Base-by-base conservation (phyloP, 2,113 vertebrate species). In the Cyprinodon variegatus region DNA sequence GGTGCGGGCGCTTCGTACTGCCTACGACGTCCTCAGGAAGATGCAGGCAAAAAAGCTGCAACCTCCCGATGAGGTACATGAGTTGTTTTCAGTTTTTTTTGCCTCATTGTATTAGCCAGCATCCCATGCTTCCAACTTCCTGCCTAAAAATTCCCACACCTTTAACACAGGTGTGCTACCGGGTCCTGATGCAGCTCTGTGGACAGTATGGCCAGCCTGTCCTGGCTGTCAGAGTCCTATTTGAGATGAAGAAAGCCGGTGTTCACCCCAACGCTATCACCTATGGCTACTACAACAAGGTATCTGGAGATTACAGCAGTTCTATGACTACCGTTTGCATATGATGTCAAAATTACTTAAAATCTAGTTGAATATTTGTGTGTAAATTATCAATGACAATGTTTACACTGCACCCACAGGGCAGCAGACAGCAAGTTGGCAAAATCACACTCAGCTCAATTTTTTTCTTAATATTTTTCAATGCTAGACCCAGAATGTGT, bases 241-340 rank as follows among this genome's bases (percentile, higher is more conserved):
- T 98, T 68, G 98, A 99, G 84, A 99, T 99, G 97, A 97, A 96
- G 91, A 99, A 99, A 88, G 97, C 96, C 6, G 98, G 98, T 8
- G 91, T 99, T 39, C 96, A 97, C 73, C 98, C 98, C 48, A 99
- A 99, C 53, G 98, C 98, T 66, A 99, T 99, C 85, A 99, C 98
- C 6, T 99, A 99, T 0, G 97, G 98, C 65, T 99, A 99, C 86
- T 99, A 99, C 88, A 99, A 99, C 90, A 98, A 97, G 95, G 97
- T 97, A 65, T 1, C 59, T 64, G 43, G 45, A 46, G n/a, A 13
- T 2, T 68, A 4, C 12, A 37, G 29, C 61, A 37, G 22, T 62
- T 13, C 12, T 29, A 29, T 37, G 36, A 62, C n/a, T 10, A 20
- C 38, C 7, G 9, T 41, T 41, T 6, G 41, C 41, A 41, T 41